Base-by-base conservation (phyloP, 2,797 vertebrate genomes). In the Enteromius anoplus region DNA sequence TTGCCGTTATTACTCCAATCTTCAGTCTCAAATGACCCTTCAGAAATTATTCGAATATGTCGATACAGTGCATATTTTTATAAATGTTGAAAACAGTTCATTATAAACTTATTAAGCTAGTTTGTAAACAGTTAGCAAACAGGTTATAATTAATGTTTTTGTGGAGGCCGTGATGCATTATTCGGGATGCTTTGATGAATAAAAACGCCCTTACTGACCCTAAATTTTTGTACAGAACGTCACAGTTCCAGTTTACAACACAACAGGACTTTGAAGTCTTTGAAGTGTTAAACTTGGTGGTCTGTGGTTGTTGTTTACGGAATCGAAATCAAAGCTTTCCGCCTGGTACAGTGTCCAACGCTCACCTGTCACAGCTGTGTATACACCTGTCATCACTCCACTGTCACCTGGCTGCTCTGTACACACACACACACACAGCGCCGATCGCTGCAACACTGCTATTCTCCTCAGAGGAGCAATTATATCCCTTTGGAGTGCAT, bases 331-430 rank as follows among this genome's bases (percentile, higher is more conserved):
- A 79, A 81, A 51, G 76, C 47, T 85, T 62, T 79, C 23, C 17
- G 23, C 72, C 78, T 86, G 81, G 78, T 65, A 73, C 65, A 75
- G 85, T 87, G 82, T 88, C 85, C 82, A 80, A 83, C 69, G 72
- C 58, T 85, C 87, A 90, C 72, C 85, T 71, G 89, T 71, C 82
- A 85, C 90, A 90, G 89, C 90, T 91, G 88, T 89, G 87, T 89
- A 81, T 45, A 87, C 55, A 78, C 85, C 85, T 91, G 85, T 93
- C 91, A 89, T 79, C 86, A 86, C 83, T 86, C 85, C 75, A 32
- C 78, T 85, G 75, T 84, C 89, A 90, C 73, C 85, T 88, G 85
- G 55, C 68, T 85, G 78, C 62, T 86, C 78, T 71, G 45, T 64
- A 64, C 26, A 32, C 29, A 64, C 60, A 15, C 5, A 64, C 78